Evolutionary conservation across 1,140 invertebrate genomes (phyloP), one percentile per base, ranked within the genome.

Genomic region (Drosophila murphyi): DNA sequence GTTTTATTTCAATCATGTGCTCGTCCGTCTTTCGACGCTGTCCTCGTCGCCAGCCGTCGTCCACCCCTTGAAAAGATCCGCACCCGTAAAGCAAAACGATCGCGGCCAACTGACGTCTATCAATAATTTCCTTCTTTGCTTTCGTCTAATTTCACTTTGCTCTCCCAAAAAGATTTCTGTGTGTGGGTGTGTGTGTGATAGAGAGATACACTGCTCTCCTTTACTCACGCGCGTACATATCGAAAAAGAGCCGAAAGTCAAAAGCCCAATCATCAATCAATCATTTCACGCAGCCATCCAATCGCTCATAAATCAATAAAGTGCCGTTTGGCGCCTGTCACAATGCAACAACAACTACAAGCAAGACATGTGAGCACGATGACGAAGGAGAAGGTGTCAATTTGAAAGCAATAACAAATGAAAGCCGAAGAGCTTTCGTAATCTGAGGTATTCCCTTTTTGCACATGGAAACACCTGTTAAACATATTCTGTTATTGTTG

Each of bases 1-100:
- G 69, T 77, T 81, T 83, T 81, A 78, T 89, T 89, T 90, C 74
- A 88, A 89, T 89, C 83, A 89, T 89, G 85, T 88, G 83, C 85
- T 83, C 73, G 63, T 20, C 39, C 8, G 68, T 65, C 69, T 63
- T 62, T 70, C 61, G 57, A 51, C 20, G 59, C 73, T 64, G 59
- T 72, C 68, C 73, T 72, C 68, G 67, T 45, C 63, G 37, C 37
- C 7, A 39, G 37, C 8, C 8, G 1, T 50, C 52, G 2, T 43
- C 50, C 35, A 3, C 32, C 68, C 28, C 20, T 20, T 1, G 20
- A 20, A 20, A 20, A 1, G 20, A 20, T 20, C 20, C 20, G 20
- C 20, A 20, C 20, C 0, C 20, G 1, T 20, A 20, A 20, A 20
- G 20, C 20, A 20, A 20, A 20, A 20, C 20, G 70, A 70, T 70